phyloP scores from a whole-genome alignment of 53 echinoderm and acorn worm species.

The Glandiceps talaboti region DNA sequence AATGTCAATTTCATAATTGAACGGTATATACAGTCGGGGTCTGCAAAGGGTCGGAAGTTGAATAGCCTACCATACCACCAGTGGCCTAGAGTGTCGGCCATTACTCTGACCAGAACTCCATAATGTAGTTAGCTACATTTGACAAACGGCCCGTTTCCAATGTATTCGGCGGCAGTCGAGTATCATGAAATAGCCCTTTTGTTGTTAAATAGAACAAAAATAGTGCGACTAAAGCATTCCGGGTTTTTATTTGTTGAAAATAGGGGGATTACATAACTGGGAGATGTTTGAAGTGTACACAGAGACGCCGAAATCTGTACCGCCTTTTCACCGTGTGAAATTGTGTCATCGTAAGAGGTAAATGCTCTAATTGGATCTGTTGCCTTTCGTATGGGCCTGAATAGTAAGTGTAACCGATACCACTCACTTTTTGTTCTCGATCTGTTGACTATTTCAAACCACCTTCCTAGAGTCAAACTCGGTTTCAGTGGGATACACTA shows the following conservation, averaged over 20 bases:
- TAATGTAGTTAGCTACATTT: too few relatives aligned
- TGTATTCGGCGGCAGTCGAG: neutral
- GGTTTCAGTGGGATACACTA: too few relatives aligned
- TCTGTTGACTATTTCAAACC: too few relatives aligned
- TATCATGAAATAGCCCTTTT: neutral
- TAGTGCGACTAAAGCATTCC: neutral
- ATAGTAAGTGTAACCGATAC: neutral
- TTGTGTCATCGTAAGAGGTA: neutral
- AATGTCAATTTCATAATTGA: too few relatives aligned
- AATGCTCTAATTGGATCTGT: neutral
- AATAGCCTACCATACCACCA: too few relatives aligned
- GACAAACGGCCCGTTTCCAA: neutral
- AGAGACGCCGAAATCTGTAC: neutral
- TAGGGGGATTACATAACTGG: neutral
- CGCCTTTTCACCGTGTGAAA: neutral
- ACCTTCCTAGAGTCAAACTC: too few relatives aligned
- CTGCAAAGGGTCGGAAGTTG: too few relatives aligned
- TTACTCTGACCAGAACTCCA: too few relatives aligned
- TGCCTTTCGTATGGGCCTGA: neutral
- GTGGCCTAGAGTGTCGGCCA: too few relatives aligned
- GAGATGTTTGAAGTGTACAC: neutral
- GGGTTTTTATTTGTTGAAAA: neutral
- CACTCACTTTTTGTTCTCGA: neutral
- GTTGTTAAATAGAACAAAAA: neutral
- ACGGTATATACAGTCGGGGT: too few relatives aligned